Conservation (phyloP, 2,888 invertebrate genomes). For the Sclerodermus sp. region DNA sequence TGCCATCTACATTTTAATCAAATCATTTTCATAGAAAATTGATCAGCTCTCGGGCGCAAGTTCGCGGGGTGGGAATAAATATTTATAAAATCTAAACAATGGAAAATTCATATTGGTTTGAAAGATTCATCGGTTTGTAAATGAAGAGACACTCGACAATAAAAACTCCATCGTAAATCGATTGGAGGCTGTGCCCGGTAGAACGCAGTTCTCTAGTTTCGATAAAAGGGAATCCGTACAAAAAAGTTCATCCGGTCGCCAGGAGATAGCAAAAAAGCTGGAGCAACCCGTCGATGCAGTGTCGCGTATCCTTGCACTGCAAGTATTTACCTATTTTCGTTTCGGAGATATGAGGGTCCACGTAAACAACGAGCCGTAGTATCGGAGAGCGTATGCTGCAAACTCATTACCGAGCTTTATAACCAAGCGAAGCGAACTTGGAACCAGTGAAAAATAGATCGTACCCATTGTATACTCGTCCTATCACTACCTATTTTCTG, state of each 20-base stretch:
- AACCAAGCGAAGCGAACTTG: conserved; percentile 3
- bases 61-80: too few species aligned
- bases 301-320: neutral
- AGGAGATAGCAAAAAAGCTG: neutral
- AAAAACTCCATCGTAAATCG: conserved; percentile 11
- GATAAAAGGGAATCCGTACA: neutral
- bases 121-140: conserved; percentile 1
- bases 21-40: too few species aligned
- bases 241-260: neutral
- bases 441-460: conserved; percentile 21
- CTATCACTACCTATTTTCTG: too few species aligned
- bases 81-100: too few species aligned
- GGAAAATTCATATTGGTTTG: neutral
- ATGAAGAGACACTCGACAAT: conserved; percentile 10
- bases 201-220: neutral
- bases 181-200: neutral
- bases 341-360: neutral
- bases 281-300: neutral
- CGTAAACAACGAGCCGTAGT: conserved; percentile 5
- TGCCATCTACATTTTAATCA: too few species aligned
- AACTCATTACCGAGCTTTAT: conserved; percentile 32
- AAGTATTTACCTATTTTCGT: conserved; percentile 9
- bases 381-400: conserved; percentile 17
- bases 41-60: too few species aligned
- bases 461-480: too few species aligned